A percentile compares a stretch with the other conserved stretches of the same genome.
These are phyloP conservation scores for Periparus ater DNA, from an alignment of 2,797 vertebrate species.

Conservation along the genomic window DNA sequence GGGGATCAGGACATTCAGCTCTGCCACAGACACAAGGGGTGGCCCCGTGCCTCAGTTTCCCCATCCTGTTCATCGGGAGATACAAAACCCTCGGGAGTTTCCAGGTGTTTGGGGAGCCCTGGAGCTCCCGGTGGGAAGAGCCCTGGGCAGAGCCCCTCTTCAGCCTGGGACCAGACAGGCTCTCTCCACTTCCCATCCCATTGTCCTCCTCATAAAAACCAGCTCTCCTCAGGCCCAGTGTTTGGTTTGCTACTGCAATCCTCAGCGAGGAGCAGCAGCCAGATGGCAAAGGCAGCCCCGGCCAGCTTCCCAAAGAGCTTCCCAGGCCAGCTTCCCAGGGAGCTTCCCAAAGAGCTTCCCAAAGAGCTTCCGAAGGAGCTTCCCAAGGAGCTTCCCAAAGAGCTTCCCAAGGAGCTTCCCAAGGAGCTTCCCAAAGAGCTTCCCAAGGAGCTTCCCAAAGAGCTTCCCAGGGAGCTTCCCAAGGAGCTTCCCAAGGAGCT, in stretches of 20 bases:
- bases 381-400: neutral
- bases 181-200: neutral
- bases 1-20: neutral
- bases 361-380: neutral
- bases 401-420: neutral
- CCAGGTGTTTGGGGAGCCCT: constrained; percentile 12
- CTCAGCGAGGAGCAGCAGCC: constrained; percentile 29
- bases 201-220: neutral
- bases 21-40: neutral
- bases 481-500: too few species aligned
- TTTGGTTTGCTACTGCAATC: constrained; percentile 65
- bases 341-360: neutral
- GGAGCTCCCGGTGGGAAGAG: constrained; percentile 36
- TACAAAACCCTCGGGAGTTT: fast-evolving
- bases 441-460: too few species aligned
- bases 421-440: too few species aligned
- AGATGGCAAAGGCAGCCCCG: constrained; percentile 64
- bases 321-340: neutral
- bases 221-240: constrained; percentile 59
- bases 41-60: neutral
- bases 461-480: too few species aligned
- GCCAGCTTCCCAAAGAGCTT: neutral
- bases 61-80: neutral
- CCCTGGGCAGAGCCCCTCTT: constrained; percentile 22
- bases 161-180: constrained; percentile 4